Evolutionary conservation across 2,888 invertebrate species (phyloP).

Genomic region (Bruchidius siliquastri): DNA sequence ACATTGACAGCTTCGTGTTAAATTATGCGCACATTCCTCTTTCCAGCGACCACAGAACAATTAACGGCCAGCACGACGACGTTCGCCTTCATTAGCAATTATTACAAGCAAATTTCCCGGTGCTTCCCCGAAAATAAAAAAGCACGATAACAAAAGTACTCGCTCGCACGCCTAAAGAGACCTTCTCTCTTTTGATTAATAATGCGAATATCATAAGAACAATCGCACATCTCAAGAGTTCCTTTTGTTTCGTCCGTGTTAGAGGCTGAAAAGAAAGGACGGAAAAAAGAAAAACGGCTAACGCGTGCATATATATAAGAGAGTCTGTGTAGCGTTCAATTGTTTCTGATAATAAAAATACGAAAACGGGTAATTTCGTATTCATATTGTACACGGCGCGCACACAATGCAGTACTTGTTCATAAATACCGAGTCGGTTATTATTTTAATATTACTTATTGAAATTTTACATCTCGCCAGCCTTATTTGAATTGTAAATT

Average conservation of each 20-base stretch:
- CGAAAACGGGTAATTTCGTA: slow-evolving; percentile 44
- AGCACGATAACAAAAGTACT: not conserved
- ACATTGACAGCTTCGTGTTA: not conserved
- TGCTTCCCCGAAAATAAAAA: not conserved
- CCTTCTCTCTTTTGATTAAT: slow-evolving; percentile 17
- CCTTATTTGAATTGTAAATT: slow-evolving; percentile 24
- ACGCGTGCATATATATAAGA: slow-evolving; percentile 32
- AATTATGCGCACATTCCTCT: not conserved
- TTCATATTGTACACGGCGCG: slow-evolving; percentile 41
- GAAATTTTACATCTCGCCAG: slow-evolving; percentile 29
- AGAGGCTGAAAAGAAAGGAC: slow-evolving; percentile 11
- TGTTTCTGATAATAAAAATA: slow-evolving; percentile 42
- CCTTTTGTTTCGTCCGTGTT: slow-evolving; percentile 21
- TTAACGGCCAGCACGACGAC: not conserved
- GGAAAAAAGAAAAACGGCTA: slow-evolving; percentile 11
- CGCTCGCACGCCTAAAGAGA: slow-evolving; percentile 7
- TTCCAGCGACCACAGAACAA: not conserved
- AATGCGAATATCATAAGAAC: slow-evolving; percentile 22
- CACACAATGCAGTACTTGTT: slow-evolving; percentile 40
- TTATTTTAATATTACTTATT: slow-evolving; percentile 34
- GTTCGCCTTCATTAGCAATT: not conserved
- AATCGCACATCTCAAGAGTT: slow-evolving; percentile 20
- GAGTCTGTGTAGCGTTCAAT: slow-evolving; percentile 39
- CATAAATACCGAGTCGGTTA: slow-evolving; percentile 33
- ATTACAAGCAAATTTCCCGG: not conserved